Conservation (phyloP, 92 coral and sea anemone genomes). For the Nematostella vectensis region DNA sequence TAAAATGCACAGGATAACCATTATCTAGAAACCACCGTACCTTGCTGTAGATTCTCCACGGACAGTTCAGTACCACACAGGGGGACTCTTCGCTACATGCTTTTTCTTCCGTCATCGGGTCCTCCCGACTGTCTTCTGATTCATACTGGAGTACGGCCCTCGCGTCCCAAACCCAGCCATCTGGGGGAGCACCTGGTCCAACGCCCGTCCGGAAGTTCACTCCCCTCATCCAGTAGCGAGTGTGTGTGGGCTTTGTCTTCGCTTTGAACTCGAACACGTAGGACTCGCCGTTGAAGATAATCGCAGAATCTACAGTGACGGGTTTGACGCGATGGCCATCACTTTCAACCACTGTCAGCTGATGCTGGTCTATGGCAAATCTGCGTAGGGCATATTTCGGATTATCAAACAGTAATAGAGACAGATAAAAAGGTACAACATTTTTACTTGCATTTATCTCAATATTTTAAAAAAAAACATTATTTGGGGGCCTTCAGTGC, state of each 20-base stretch:
- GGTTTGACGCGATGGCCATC: slow-evolving; percentile 65
- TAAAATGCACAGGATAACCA: no score
- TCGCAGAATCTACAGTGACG: slow-evolving; percentile 47
- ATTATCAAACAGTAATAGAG: no score
- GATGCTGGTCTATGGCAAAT: slow-evolving; percentile 49
- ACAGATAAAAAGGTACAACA: no score
- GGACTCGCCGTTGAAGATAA: slow-evolving; percentile 70
- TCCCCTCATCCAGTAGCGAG: slow-evolving; percentile 56
- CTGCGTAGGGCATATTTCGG: no score
- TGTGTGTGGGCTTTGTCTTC: slow-evolving; percentile 20
- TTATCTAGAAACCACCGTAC: no score
- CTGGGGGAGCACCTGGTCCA: slow-evolving; percentile 29
- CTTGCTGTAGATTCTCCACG: slow-evolving; percentile 35
- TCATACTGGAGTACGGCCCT: slow-evolving; percentile 49
- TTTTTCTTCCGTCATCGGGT: slow-evolving; percentile 27
- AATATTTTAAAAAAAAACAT: no score
- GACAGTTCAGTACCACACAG: slow-evolving; percentile 51
- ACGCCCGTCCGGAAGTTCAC: slow-evolving; percentile 42
- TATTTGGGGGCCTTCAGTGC: no score
- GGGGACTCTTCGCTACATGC: slow-evolving; percentile 34
- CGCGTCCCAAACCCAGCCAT: slow-evolving; percentile 39
- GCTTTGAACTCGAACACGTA: slow-evolving; percentile 62
- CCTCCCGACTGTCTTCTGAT: slow-evolving; percentile 5
- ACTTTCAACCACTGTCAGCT: slow-evolving; percentile 52
- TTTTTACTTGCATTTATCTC: no score